These are phyloP conservation scores for Sarcophilus harrisii DNA, from an alignment of 2,797 vertebrate genomes.

Conservation along the genomic window DNA sequence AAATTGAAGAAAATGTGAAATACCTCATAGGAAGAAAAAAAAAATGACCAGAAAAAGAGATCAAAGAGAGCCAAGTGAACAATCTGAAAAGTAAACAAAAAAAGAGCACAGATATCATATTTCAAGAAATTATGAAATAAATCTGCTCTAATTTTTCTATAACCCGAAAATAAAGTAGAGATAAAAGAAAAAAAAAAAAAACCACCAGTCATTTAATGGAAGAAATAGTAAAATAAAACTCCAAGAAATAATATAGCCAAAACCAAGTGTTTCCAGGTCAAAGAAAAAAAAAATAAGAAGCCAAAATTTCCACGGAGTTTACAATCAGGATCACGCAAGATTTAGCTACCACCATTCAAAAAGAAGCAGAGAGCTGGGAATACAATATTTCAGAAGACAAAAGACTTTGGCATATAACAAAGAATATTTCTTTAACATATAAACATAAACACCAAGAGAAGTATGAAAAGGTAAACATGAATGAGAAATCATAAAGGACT, in stretches of 20 bases:
- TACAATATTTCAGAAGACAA: too few species aligned
- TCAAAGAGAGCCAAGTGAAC: neutral
- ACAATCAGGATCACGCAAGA: too few species aligned
- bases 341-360: too few species aligned
- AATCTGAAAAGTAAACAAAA: neutral
- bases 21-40: neutral
- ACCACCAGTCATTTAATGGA: neutral
- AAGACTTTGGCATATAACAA: neutral
- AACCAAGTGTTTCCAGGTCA: neutral
- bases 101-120: neutral
- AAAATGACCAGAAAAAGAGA: neutral
- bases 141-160: neutral
- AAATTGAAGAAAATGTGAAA: neutral
- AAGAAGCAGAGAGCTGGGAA: too few species aligned
- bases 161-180: neutral
- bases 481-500: neutral
- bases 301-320: too few species aligned
- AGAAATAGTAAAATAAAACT: neutral
- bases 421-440: neutral
- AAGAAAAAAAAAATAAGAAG: too few species aligned
- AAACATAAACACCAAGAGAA: neutral
- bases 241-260: neutral
- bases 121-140: neutral
- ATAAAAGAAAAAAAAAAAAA: neutral
- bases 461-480: neutral